Evolutionary conservation across 2,113 vertebrate species (phyloP).

Genomic region (Anoura caudifer): DNA sequence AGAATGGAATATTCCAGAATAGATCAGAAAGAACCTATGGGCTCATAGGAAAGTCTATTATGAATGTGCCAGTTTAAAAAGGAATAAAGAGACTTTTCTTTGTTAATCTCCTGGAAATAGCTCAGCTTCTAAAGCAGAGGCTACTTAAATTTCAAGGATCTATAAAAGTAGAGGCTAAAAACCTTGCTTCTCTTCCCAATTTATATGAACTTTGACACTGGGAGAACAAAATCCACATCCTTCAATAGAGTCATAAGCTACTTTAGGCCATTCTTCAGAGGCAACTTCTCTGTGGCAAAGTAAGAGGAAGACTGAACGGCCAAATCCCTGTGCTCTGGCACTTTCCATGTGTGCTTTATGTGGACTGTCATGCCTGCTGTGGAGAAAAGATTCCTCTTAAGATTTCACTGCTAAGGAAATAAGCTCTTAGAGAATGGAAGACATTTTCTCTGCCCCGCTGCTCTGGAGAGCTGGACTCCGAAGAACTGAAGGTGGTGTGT

Average conservation of each 20-base stretch:
- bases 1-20: not conserved
- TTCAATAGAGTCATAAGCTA: fast-evolving
- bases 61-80: not conserved
- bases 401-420: not conserved
- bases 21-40: not conserved
- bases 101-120: not conserved
- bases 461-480: not conserved
- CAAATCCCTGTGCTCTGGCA: fast-evolving
- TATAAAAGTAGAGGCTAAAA: not conserved
- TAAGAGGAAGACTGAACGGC: not conserved
- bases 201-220: not conserved
- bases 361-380: not conserved
- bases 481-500: not conserved
- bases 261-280: not conserved
- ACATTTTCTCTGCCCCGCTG: not conserved
- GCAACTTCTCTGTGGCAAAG: not conserved
- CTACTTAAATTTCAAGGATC: not conserved
- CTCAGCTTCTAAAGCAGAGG: not conserved
- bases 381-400: fast-evolving
- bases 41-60: not conserved
- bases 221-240: no score
- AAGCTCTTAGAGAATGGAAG: not conserved
- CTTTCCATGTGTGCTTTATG: fast-evolving
- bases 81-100: not conserved
- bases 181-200: not conserved